phyloP scores from a whole-genome alignment of 2,797 vertebrate species.

The Rhyacichthys aspro region DNA sequence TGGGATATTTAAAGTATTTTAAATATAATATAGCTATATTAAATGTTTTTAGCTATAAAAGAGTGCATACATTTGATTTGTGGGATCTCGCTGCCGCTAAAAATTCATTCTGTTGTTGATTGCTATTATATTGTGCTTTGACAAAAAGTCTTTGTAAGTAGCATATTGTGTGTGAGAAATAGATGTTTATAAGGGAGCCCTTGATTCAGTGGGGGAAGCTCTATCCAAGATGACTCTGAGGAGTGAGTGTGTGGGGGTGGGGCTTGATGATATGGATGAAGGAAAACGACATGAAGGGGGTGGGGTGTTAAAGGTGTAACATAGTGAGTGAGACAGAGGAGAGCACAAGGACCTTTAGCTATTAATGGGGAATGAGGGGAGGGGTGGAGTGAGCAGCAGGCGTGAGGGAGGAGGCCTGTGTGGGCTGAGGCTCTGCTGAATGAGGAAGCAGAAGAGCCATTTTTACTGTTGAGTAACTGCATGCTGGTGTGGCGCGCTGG shows the following conservation, averaged over 20 bases:
- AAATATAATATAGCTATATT: not conserved
- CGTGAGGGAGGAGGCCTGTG: conserved; percentile 68
- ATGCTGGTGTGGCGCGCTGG: conserved; percentile 67
- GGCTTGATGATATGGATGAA: conserved; percentile 66
- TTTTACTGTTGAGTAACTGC: conserved; percentile 85
- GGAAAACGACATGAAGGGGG: conserved; percentile 70
- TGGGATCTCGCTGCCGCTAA: too few species aligned
- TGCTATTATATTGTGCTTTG: not conserved
- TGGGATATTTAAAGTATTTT: not conserved
- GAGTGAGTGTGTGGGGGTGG: conserved; percentile 66
- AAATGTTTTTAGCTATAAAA: not conserved
- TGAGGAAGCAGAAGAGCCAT: conserved; percentile 86
- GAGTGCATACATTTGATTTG: not conserved
- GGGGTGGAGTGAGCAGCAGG: conserved; percentile 66
- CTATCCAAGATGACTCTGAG: conserved; percentile 57
- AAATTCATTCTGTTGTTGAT: not conserved
- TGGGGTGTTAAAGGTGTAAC: conserved; percentile 70
- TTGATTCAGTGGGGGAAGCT: conserved; percentile 66
- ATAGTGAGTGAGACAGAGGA: conserved; percentile 53
- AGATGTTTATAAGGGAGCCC: conserved; percentile 52
- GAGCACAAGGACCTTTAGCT: conserved; percentile 70
- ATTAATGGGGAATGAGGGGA: conserved; percentile 74
- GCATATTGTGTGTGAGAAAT: conserved; percentile 32
- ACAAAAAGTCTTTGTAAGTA: not conserved
- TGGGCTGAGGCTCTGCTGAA: conserved; percentile 80